These are phyloP conservation scores for Lethrus apterus DNA, from an alignment of 1,140 invertebrate species.

Conservation along the genomic window DNA sequence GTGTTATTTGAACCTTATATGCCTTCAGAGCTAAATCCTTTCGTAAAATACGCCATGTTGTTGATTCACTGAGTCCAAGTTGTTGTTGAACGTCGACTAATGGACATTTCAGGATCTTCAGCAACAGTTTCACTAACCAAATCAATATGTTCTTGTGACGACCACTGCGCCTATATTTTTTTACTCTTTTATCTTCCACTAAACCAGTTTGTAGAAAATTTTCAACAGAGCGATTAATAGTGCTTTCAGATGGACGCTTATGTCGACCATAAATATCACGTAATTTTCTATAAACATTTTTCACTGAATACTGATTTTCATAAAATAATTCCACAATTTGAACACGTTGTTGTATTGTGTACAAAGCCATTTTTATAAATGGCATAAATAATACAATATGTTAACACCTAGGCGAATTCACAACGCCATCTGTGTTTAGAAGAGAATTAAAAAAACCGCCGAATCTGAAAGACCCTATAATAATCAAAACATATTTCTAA, in stretches of 20 bases:
- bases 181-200: slow-evolving; percentile 7
- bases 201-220: slow-evolving; percentile 1
- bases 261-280: slow-evolving; percentile 8
- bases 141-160: slow-evolving; percentile 5
- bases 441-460: too few species aligned
- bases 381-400: too few species aligned
- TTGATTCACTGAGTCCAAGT: slow-evolving; percentile 1
- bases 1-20: slow-evolving; percentile 2
- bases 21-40: neutral
- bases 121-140: slow-evolving; percentile 1
- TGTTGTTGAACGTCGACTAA: neutral
- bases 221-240: slow-evolving; percentile 3
- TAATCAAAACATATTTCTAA: too few species aligned
- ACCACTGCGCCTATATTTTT: too few species aligned
- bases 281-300: neutral
- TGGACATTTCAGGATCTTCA: neutral
- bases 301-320: neutral
- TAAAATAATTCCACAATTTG: slow-evolving; percentile 9
- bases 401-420: too few species aligned
- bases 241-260: slow-evolving; percentile 4
- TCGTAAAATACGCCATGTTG: neutral
- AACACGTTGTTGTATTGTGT: slow-evolving; percentile 8
- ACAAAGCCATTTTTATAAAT: too few species aligned
- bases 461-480: too few species aligned
- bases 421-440: too few species aligned